Evolutionary conservation across 2,888 invertebrate species (phyloP).

Genomic region (Nebria brevicollis): DNA sequence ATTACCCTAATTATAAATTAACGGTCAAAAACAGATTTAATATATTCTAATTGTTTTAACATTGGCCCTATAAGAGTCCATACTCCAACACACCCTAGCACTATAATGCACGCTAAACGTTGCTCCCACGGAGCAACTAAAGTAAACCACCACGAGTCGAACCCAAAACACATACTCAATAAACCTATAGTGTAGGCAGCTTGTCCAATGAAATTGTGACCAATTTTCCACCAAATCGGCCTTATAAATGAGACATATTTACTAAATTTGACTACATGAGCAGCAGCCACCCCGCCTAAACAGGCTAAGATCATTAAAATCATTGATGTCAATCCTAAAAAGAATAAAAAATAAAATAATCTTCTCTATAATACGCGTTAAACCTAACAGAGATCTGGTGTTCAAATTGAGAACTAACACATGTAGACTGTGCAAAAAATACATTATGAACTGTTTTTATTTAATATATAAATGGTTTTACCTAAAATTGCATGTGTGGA

Average conservation of each 20-base stretch:
- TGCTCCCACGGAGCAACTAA: constrained; percentile 53
- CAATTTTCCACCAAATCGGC: constrained; percentile 55
- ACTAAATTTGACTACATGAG: constrained; percentile 53
- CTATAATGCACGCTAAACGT: constrained; percentile 54
- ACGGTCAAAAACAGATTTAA: constrained; percentile 48
- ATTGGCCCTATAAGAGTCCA: constrained; percentile 56
- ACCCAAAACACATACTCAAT: constrained; percentile 56
- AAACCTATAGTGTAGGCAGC: constrained; percentile 57
- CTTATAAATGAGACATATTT: constrained; percentile 48
- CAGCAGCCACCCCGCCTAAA: constrained; percentile 53
- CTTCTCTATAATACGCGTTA: no score
- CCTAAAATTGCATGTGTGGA: constrained; percentile 51
- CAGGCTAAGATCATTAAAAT: constrained; percentile 54
- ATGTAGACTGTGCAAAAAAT: neutral
- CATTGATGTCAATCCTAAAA: constrained; percentile 57
- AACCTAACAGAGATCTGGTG: no score
- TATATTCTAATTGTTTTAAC: constrained; percentile 54
- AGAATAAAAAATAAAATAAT: neutral
- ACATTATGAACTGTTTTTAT: neutral
- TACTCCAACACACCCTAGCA: constrained; percentile 53
- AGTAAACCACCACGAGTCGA: constrained; percentile 56
- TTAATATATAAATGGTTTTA: neutral
- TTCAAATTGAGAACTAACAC: no score
- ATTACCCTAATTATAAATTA: neutral
- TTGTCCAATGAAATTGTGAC: constrained; percentile 57